These are phyloP conservation scores for Coenonympha glycerion DNA, from an alignment of 2,888 invertebrate genomes.

Conservation along the genomic window DNA sequence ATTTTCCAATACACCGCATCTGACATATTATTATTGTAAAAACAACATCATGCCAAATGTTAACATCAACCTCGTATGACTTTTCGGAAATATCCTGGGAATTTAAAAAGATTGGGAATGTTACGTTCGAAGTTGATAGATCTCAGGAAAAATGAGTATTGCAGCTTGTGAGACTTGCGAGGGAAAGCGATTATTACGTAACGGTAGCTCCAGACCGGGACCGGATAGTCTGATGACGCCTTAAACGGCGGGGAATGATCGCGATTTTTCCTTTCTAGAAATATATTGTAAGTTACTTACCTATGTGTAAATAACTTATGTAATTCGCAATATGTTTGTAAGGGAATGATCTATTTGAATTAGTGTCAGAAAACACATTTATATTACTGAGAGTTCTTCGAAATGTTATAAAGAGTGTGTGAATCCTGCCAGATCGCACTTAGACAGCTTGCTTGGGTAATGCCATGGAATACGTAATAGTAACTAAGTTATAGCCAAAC, in stretches of 20 bases:
- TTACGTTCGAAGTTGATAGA: too few relatives aligned
- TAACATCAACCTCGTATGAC: too few relatives aligned
- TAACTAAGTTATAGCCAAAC: too few relatives aligned
- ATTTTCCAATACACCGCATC: too few relatives aligned
- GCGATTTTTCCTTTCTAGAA: conserved; percentile 15
- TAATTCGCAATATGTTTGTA: not conserved
- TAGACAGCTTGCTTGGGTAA: too few relatives aligned
- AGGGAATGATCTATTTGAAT: not conserved
- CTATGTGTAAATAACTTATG: not conserved
- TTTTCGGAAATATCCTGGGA: not conserved
- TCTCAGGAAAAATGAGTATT: conserved; percentile 19
- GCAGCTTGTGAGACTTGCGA: conserved; percentile 14
- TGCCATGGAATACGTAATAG: too few relatives aligned
- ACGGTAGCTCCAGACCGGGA: conserved; percentile 12
- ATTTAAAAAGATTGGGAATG: not conserved
- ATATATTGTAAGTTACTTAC: conserved; percentile 6
- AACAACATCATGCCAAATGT: too few relatives aligned
- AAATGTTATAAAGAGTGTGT: too few relatives aligned
- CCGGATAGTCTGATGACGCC: conserved; percentile 22
- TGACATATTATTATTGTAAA: too few relatives aligned
- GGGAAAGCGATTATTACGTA: conserved; percentile 21
- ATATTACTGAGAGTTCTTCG: too few relatives aligned
- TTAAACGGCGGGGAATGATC: conserved; percentile 19
- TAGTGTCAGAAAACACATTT: too few relatives aligned
- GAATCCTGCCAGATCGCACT: too few relatives aligned